Evolutionary conservation across 2,113 vertebrate species (phyloP), one percentile per base, ranked within the genome.

Genomic region (Dromaius novaehollandiae): DNA sequence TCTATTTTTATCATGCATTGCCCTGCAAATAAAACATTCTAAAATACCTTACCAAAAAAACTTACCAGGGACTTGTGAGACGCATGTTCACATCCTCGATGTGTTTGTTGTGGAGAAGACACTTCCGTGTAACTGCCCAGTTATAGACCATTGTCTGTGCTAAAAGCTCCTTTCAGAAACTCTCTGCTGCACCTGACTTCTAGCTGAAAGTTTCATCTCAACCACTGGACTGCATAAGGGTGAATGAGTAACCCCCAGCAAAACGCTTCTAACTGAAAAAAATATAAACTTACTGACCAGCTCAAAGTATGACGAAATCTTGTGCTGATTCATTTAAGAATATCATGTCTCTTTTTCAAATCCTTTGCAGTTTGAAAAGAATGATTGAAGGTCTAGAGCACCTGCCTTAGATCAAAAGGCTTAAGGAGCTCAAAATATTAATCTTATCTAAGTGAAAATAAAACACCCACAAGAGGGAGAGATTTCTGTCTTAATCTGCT

Each of bases 371-470:
- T 87, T 82, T 68, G 48, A 81, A 95, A 83, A 73, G 58, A 78
- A 71, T 86, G 55, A 68, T 14, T 78, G 56, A 51, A 90, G 58
- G 6, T 56, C 73, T 95, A 68, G 46, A 82, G 79, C 36, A 89
- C 48, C 60, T 88, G 61, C 65, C 51, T 84, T 89, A 79, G 19
- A 90, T 88, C 55, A 92, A 84, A 88, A 89, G 17, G 25, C 38
- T 86, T 92, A 78, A 76, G 55, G 58, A 92, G 46, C 20, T 83
- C 44, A 80, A 91, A 90, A 71, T 89, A 55, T 26, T 70, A 94
- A 93, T 90, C 73, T 81, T 86, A 86, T 19, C 30, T 28, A 90
- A 74, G 55, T 76, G 87, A 40, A 91, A 93, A 70, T 30, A 75
- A 76, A 84, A 46, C 38, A 76, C 9, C 11, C n/a, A 73, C 9